A percentile compares a stretch with the other conserved stretches of the same genome.
phyloP scores from a whole-genome alignment of 2,888 invertebrate genomes.

The Leptinotarsa haldemani region DNA sequence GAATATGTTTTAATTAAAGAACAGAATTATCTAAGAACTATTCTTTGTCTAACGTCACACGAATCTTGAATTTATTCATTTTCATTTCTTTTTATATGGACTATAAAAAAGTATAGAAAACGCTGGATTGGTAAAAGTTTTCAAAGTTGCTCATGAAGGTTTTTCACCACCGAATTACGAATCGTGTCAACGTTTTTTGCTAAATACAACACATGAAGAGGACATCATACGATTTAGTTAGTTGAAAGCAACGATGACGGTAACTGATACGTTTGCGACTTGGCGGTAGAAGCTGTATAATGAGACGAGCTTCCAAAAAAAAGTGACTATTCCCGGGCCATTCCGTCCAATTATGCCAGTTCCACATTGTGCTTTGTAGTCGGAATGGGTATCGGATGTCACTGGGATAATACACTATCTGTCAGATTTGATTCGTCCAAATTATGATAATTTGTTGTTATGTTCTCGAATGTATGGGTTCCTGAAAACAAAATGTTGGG shows the following conservation, averaged over 20 bases:
- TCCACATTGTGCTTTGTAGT: conserved; percentile 7
- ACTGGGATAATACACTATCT: conserved; percentile 8
- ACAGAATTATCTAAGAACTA: no score
- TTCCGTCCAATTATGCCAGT: conserved; percentile 50
- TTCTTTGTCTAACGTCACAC: no score
- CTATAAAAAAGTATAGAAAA: no score
- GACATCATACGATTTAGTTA: conserved; percentile 8
- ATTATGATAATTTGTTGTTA: conserved; percentile 2
- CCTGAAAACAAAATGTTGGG: background rate
- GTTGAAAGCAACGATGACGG: conserved; percentile 45
- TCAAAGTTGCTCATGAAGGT: no score
- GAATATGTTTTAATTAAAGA: no score
- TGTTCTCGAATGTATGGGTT: background rate
- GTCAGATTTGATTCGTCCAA: background rate
- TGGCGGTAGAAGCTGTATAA: conserved; percentile 53
- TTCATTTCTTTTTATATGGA: no score
- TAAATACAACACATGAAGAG: background rate
- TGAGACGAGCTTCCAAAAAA: conserved; percentile 54
- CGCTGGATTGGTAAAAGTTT: no score
- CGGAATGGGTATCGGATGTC: conserved; percentile 6
- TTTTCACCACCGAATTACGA: no score
- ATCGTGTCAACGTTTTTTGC: no score
- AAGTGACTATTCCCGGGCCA: conserved; percentile 48
- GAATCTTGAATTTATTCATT: no score
- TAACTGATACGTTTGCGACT: conserved; percentile 55